These are phyloP conservation scores for Pogonocichla stellata DNA, from an alignment of 2,113 vertebrate genomes.

Conservation along the genomic window DNA sequence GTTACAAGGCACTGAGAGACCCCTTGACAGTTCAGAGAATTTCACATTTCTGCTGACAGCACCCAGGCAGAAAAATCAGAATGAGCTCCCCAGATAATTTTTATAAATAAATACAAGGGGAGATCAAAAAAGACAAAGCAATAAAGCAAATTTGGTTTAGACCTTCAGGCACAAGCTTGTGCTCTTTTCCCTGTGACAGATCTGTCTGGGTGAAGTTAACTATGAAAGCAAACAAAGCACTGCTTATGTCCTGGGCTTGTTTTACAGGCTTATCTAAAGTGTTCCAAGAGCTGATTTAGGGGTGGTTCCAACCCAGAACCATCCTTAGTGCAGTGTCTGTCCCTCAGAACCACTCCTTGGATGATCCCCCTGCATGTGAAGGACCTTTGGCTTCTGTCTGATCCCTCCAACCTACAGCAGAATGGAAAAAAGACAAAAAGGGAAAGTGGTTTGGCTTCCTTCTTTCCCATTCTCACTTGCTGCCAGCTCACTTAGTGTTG, in stretches of 20 bases:
- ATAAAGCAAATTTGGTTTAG: background rate
- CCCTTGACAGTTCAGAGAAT: background rate
- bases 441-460: accelerated
- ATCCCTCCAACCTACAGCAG: background rate
- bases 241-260: background rate
- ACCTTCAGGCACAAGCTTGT: background rate
- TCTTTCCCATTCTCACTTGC: background rate
- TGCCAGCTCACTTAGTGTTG: background rate
- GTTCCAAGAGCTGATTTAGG: background rate
- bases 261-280: background rate
- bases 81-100: background rate
- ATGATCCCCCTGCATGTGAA: background rate
- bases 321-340: background rate
- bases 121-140: background rate
- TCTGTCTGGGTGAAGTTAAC: background rate
- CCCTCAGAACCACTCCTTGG: background rate
- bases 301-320: background rate
- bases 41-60: background rate
- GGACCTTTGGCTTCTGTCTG: background rate
- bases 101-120: background rate
- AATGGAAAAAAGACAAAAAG: background rate
- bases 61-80: background rate
- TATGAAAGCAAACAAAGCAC: background rate
- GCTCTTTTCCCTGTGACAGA: background rate
- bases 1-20: background rate